phyloP scores from a whole-genome alignment of 2,797 vertebrate species.

The Muraenolepis orangiensis region DNA sequence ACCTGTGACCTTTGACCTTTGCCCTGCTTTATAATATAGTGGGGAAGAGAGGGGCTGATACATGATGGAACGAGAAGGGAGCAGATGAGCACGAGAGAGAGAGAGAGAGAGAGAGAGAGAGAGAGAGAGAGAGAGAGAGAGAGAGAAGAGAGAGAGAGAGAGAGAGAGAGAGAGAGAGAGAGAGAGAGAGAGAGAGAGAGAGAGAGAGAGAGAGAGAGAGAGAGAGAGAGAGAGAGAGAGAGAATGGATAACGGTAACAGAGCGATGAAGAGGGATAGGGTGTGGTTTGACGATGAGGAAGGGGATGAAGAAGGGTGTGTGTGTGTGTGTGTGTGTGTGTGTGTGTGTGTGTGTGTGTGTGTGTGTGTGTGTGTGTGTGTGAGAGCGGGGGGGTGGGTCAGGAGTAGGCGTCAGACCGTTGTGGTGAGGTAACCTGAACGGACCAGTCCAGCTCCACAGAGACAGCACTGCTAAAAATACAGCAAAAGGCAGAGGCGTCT shows the following conservation, averaged over 20 bases:
- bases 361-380: neutral
- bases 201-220: too few relatives aligned
- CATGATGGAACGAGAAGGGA: too few relatives aligned
- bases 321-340: neutral
- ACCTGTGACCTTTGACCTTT: neutral
- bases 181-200: too few relatives aligned
- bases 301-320: conserved; percentile 14
- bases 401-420: conserved; percentile 73
- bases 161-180: neutral
- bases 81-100: too few relatives aligned
- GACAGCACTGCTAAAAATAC: conserved; percentile 19
- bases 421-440: conserved; percentile 73
- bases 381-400: neutral
- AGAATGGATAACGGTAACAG: conserved; percentile 11
- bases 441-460: conserved; percentile 49
- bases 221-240: neutral
- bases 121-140: neutral
- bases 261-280: conserved; percentile 38
- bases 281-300: conserved; percentile 15
- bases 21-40: neutral
- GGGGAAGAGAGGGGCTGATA: neutral
- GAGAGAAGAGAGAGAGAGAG: conserved; percentile 35
- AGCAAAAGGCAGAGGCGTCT: conserved; percentile 64
- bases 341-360: conserved; percentile 3
- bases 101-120: too few relatives aligned